Conservation (phyloP, 2,113 vertebrate genomes). For the Anhinga rufa region DNA sequence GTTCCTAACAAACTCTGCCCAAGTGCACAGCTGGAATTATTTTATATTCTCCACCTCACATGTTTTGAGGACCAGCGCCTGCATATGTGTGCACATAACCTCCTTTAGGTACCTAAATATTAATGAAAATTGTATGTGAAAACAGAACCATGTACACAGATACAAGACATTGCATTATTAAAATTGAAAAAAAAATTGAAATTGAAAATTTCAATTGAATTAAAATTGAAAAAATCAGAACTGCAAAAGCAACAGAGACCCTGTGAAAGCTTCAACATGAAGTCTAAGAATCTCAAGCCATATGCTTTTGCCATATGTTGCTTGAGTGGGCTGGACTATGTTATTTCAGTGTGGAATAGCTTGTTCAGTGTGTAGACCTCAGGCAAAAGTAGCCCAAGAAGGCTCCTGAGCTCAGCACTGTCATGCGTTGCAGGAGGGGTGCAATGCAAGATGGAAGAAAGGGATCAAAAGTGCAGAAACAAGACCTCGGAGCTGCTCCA, state of each 20-base stretch:
- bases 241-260: neutral
- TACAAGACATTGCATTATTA: neutral
- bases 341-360: neutral
- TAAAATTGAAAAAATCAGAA: neutral
- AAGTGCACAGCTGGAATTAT: neutral
- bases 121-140: neutral
- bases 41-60: neutral
- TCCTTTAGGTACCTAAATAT: neutral
- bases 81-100: neutral
- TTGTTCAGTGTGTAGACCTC: neutral
- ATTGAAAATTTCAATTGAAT: too few species aligned
- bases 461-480: neutral
- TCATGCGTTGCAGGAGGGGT: rapidly evolving
- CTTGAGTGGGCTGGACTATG: neutral
- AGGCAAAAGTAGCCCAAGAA: neutral
- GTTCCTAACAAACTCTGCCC: neutral
- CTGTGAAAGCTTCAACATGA: neutral
- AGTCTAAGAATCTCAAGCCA: neutral
- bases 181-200: too few species aligned
- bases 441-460: neutral
- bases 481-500: neutral
- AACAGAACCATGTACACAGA: neutral
- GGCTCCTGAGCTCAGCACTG: neutral
- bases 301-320: neutral
- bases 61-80: neutral